A percentile compares a stretch with the other conserved stretches of the same genome.
Conservation (phyloP, 2,888 invertebrate species). For the Leptinotarsa haldemani region DNA sequence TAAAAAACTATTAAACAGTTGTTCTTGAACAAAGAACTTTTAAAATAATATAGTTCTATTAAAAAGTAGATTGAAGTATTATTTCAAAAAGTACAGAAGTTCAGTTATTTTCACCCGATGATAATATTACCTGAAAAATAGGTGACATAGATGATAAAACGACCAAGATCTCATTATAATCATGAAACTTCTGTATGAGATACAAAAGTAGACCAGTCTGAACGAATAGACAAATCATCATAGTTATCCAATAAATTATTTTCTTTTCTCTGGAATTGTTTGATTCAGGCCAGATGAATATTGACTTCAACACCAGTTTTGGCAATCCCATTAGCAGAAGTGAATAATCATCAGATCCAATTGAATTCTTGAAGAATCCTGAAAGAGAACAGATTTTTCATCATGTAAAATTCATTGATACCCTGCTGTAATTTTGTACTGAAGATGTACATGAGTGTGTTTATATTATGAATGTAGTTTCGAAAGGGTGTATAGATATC, state of each 20-base stretch:
- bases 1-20: no score
- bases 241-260: slow-evolving; percentile 2
- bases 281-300: slow-evolving; percentile 29
- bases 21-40: no score
- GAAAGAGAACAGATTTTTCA: background rate
- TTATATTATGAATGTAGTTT: no score
- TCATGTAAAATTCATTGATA: no score
- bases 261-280: background rate
- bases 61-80: no score
- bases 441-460: no score
- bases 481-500: no score
- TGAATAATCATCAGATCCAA: slow-evolving; percentile 24
- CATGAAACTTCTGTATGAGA: slow-evolving; percentile 15
- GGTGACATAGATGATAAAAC: slow-evolving; percentile 32
- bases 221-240: slow-evolving; percentile 22
- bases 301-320: slow-evolving; percentile 26
- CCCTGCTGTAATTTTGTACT: no score
- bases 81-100: no score
- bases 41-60: no score
- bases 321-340: slow-evolving; percentile 22
- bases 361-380: slow-evolving; percentile 4
- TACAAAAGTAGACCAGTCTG: slow-evolving; percentile 27
- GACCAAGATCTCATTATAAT: slow-evolving; percentile 27
- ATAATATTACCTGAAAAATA: slow-evolving; percentile 30
- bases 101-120: background rate